These are phyloP conservation scores for Corydoras maculifer DNA, from an alignment of 2,113 vertebrate species.

Conservation along the genomic window DNA sequence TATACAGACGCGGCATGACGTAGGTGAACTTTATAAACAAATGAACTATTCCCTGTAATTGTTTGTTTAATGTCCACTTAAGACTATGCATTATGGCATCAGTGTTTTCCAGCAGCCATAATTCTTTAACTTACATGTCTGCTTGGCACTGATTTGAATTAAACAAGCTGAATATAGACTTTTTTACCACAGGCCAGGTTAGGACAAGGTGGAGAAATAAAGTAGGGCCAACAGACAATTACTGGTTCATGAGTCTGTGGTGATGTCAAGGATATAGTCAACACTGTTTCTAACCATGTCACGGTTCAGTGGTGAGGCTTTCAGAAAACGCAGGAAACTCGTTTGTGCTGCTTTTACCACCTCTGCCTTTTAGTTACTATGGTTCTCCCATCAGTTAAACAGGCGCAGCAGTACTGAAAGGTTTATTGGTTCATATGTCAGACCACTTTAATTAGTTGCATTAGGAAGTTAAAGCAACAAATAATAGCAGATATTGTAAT, in stretches of 20 bases:
- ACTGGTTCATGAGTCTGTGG: constrained; percentile 18
- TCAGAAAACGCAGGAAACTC: constrained; percentile 4
- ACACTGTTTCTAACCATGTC: constrained; percentile 34
- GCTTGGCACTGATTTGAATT: constrained; percentile 28
- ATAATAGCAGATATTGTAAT: too few species aligned
- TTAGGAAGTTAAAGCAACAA: not conserved
- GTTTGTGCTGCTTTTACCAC: constrained; percentile 14
- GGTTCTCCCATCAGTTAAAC: constrained; percentile 1
- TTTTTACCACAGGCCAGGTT: constrained; percentile 33
- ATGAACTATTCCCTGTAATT: constrained; percentile 21
- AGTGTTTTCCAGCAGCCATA: too few species aligned
- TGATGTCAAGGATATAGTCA: constrained; percentile 28
- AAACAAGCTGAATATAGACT: constrained; percentile 38
- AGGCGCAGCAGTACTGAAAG: constrained; percentile 7
- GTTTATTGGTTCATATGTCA: not conserved
- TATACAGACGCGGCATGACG: too few species aligned
- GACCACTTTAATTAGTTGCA: not conserved
- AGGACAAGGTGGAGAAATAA: constrained; percentile 29
- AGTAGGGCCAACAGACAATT: constrained; percentile 7
- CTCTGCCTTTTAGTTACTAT: constrained; percentile 13
- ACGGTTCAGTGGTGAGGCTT: constrained; percentile 12
- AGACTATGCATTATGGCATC: constrained; percentile 34
- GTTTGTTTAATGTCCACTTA: constrained; percentile 31
- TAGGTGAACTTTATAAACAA: constrained; percentile 16
- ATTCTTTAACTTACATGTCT: too few species aligned